Percentiles rank a stretch among this genome's conserved stretches.
Conservation (phyloP, 2,888 invertebrate genomes). For the Parochlus steinenii region DNA sequence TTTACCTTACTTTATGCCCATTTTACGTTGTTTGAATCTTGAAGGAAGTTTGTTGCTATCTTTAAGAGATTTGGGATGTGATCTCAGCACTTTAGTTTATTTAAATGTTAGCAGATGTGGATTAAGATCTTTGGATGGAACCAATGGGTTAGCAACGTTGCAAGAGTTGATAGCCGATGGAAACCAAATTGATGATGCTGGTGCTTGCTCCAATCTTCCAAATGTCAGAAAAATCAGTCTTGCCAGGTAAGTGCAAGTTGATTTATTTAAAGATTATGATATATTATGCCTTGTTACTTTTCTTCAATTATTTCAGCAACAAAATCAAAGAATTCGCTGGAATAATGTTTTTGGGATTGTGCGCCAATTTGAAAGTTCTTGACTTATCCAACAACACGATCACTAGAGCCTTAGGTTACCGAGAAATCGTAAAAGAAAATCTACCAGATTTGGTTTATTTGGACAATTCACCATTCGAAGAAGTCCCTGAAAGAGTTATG, state of each 20-base stretch:
- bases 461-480: slow-evolving; percentile 22
- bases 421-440: slow-evolving; percentile 23
- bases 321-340: slow-evolving; percentile 24
- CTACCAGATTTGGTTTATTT: slow-evolving; percentile 28
- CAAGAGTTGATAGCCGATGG: slow-evolving; percentile 44
- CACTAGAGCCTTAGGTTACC: slow-evolving; percentile 23
- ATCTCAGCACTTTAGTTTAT: slow-evolving; percentile 33
- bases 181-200: slow-evolving; percentile 43
- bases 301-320: slow-evolving; percentile 17
- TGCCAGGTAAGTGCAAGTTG: slow-evolving; percentile 21
- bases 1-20: slow-evolving; percentile 42
- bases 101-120: slow-evolving; percentile 46
- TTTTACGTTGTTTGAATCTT: slow-evolving; percentile 40
- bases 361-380: slow-evolving; percentile 35
- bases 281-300: neutral
- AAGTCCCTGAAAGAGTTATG: slow-evolving; percentile 2
- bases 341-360: slow-evolving; percentile 26
- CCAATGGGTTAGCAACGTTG: slow-evolving; percentile 43
- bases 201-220: slow-evolving; percentile 39
- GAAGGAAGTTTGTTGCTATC: slow-evolving; percentile 51
- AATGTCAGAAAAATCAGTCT: slow-evolving; percentile 32
- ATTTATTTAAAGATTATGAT: neutral
- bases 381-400: slow-evolving; percentile 35
- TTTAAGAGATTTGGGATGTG: slow-evolving; percentile 49
- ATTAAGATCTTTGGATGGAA: slow-evolving; percentile 46